Percentiles rank a stretch among this genome's conserved stretches.
Conservation (phyloP, 2,113 vertebrate genomes). For the Trinectes maculatus region DNA sequence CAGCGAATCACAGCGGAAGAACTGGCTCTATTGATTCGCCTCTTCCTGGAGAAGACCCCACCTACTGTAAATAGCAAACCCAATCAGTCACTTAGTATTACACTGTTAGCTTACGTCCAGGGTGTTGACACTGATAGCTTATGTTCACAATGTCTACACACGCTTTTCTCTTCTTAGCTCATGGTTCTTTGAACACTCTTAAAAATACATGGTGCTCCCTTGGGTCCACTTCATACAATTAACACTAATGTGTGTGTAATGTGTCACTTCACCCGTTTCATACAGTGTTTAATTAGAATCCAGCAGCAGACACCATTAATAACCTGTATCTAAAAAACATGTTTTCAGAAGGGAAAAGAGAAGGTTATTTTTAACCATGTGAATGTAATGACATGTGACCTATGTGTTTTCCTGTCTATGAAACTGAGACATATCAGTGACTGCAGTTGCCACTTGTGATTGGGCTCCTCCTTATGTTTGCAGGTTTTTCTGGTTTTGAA, state of each 20-base stretch:
- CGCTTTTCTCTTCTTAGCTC: constrained; percentile 19
- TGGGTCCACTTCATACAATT: constrained; percentile 33
- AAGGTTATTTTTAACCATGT: constrained; percentile 55
- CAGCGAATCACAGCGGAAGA: constrained; percentile 91
- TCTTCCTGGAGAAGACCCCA: constrained; percentile 93
- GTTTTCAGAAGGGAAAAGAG: constrained; percentile 6
- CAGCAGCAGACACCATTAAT: constrained; percentile 30
- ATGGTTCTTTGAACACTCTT: constrained; percentile 29
- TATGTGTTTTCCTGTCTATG: background rate
- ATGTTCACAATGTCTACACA: constrained; percentile 4
- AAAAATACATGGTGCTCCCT: constrained; percentile 20
- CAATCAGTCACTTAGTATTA: constrained; percentile 30
- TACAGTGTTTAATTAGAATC: constrained; percentile 51
- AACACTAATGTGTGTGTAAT: constrained; percentile 46
- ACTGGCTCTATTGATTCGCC: constrained; percentile 88
- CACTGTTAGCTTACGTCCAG: constrained; percentile 21
- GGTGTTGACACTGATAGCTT: constrained; percentile 38
- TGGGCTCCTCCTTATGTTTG: background rate
- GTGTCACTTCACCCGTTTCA: constrained; percentile 20
- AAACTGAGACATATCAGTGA: constrained; percentile 2
- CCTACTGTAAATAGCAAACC: constrained; percentile 87
- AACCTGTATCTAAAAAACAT: constrained; percentile 27
- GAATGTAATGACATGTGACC: constrained; percentile 16
- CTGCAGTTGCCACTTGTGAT: background rate
- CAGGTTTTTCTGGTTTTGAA: background rate